These are phyloP conservation scores for Macroglossus sobrinus DNA, from an alignment of 2,113 vertebrate species.

Conservation along the genomic window DNA sequence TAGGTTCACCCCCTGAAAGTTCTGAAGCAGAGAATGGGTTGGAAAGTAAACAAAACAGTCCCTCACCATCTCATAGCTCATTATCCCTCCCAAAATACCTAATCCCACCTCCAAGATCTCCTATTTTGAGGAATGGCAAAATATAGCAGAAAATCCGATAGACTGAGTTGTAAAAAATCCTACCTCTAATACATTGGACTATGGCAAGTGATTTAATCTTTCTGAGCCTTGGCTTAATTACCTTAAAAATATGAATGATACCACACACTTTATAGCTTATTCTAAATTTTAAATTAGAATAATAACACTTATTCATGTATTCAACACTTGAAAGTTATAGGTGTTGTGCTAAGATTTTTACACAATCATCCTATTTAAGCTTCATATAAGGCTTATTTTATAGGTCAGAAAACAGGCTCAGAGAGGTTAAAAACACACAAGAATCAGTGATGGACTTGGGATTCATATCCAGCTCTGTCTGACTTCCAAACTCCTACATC, in stretches of 20 bases:
- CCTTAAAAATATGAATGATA: constrained; percentile 2
- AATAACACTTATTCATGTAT: neutral
- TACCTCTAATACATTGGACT: neutral
- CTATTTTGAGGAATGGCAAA: neutral
- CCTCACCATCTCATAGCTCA: neutral
- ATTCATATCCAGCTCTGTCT: neutral
- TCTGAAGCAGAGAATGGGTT: neutral
- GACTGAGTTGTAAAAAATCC: neutral
- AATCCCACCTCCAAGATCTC: neutral
- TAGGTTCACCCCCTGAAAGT: neutral
- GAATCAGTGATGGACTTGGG: neutral
- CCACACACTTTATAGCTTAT: neutral
- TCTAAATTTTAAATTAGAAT: constrained; percentile 20
- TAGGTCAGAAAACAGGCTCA: neutral
- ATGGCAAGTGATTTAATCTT: neutral
- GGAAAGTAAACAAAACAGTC: neutral
- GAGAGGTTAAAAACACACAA: neutral
- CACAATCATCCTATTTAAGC: neutral
- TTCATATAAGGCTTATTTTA: neutral
- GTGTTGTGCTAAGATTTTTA: neutral
- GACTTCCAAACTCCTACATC: neutral
- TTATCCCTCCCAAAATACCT: neutral
- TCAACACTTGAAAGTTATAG: neutral
- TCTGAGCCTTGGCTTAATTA: neutral
- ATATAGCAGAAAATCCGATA: neutral